These are phyloP conservation scores for Oreochromis grahami DNA, from an alignment of 2,797 vertebrate genomes.

Conservation along the genomic window DNA sequence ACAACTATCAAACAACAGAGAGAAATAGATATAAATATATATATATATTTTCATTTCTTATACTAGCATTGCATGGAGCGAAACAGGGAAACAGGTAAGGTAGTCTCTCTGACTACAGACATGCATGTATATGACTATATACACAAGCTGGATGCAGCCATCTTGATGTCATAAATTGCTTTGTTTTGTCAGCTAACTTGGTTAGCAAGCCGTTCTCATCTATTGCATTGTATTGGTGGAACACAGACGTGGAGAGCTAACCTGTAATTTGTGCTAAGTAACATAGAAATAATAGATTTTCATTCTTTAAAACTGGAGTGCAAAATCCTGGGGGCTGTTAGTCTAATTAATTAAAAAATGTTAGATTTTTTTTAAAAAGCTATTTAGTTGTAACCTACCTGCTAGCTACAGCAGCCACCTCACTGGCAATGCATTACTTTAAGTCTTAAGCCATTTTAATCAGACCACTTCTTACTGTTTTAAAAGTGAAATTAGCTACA, in stretches of 20 bases:
- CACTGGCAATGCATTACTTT: not conserved
- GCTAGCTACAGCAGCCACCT: not conserved
- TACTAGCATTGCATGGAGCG: not conserved
- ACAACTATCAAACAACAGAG: not conserved
- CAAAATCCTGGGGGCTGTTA: not conserved
- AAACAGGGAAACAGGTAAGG: not conserved
- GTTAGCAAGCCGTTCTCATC: not conserved
- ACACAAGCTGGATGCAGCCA: not conserved
- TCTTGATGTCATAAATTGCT: not conserved
- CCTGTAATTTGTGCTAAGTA: not conserved
- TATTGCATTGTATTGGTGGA: not conserved
- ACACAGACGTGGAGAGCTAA: not conserved
- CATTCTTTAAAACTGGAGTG: not conserved
- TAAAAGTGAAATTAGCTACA: not conserved
- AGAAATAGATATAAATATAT: not conserved
- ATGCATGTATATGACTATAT: not conserved
- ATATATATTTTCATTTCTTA: not conserved
- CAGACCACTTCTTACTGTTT: not conserved
- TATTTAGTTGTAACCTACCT: accelerated
- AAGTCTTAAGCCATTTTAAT: not conserved
- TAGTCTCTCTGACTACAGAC: not conserved
- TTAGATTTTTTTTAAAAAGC: not conserved
- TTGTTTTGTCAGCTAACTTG: not conserved
- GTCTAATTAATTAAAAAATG: not conserved
- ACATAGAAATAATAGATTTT: not conserved